A percentile compares a stretch with the other conserved stretches of the same genome.
These are phyloP conservation scores for Drosophila flavopinicola DNA, from an alignment of 2,888 invertebrate species.

Conservation along the genomic window DNA sequence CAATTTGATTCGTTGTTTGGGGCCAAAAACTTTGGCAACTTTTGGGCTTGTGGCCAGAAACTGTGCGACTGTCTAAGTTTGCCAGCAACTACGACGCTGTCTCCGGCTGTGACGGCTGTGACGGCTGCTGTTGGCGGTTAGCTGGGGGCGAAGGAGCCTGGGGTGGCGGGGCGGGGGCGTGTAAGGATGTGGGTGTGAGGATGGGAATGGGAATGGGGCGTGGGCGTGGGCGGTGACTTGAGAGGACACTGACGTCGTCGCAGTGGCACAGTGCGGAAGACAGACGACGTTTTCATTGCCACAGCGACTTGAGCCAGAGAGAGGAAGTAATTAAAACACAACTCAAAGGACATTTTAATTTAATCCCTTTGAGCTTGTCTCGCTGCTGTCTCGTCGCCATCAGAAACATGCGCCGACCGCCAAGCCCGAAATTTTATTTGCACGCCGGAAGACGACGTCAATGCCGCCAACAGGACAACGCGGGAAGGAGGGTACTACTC, in stretches of 20 bases:
- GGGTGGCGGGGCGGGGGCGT: not conserved
- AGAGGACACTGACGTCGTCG: constrained; percentile 17
- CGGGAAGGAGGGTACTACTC: no score
- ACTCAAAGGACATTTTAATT: constrained; percentile 81
- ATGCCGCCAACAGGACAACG: no score
- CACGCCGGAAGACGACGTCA: constrained; percentile 36
- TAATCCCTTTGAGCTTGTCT: constrained; percentile 81
- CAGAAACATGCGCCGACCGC: constrained; percentile 72
- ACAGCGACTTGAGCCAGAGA: constrained; percentile 38
- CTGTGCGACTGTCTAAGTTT: constrained; percentile 49
- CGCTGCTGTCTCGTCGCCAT: constrained; percentile 81
- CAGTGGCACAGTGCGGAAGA: constrained; percentile 31
- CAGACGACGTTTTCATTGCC: constrained; percentile 49
- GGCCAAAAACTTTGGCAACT: constrained; percentile 44
- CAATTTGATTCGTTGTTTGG: constrained; percentile 42
- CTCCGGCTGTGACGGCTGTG: constrained; percentile 46
- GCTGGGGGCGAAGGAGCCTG: not conserved
- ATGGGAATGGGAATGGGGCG: not conserved
- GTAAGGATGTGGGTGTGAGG: not conserved
- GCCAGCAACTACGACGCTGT: constrained; percentile 31
- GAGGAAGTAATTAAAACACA: constrained; percentile 79
- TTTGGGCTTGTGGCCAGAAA: constrained; percentile 58
- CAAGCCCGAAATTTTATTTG: constrained; percentile 61
- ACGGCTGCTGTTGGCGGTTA: constrained; percentile 22
- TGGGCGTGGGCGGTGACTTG: constrained; percentile 23